Base-by-base conservation (phyloP, 2,113 vertebrate genomes). In the Sardina pilchardus region DNA sequence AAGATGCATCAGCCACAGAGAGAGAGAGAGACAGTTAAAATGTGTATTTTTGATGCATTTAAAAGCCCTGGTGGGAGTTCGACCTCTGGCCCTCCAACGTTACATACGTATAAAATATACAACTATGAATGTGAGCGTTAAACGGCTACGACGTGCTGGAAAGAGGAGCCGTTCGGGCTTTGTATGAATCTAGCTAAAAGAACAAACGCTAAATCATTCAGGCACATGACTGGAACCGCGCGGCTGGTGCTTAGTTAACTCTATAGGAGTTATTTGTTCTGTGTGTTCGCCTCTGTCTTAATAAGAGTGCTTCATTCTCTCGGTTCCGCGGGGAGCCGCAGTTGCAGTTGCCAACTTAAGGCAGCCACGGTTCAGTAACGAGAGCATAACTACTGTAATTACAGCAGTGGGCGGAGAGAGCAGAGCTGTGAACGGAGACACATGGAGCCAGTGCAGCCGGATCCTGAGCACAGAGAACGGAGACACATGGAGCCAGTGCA, bases 341-440 rank as follows among this genome's bases (percentile, higher is more conserved):
- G 34, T 36, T 1, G 12, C 34, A 12, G 9, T 78, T 17, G 71
- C 34, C 71, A 36, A 34, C 71, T 78, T 78, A 78, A 78, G 71
- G 71, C 71, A 78, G 71, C 71, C 71, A 78, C 71, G 26, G 71
- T 36, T 78, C 34, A 34, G 71, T 78, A 78, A 78, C 26, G 39
- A 36, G 30, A 78, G 71, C 71, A 34, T 36, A 78, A 78, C 71
- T 78, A 78, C 71, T 78, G 71, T 78, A 78, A 78, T 78, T 78
- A 78, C 71, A 39, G 30, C 34, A 16, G 71, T 78, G 71, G 71
- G 71, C 17, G 71, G 71, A 78, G 71, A 78, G 71, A 78, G 71
- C 12, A 14, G 26, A 71, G 63, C 63, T 30, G 71, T 78, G 71
- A 78, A 34, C 30, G 30, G 71, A 78, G 71, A 78, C 71, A 78